Evolutionary conservation across 2,888 invertebrate genomes (phyloP).

Genomic region (Drosophila rubida): DNA sequence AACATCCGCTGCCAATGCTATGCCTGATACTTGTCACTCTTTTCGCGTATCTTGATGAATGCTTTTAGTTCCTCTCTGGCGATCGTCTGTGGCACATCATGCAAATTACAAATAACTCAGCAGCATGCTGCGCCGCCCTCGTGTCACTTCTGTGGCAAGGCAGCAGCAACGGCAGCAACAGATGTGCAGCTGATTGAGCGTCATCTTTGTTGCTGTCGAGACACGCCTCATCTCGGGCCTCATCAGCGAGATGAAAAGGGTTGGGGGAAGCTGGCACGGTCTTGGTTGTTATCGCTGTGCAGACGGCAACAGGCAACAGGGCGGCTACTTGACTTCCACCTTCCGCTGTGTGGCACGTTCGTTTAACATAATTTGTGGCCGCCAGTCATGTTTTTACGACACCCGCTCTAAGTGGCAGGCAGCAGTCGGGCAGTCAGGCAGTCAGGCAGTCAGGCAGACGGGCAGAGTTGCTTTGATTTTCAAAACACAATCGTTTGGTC

Average conservation of each 20-base stretch:
- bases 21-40: constrained; percentile 18
- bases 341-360: constrained; percentile 62
- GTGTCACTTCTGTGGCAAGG: constrained; percentile 62
- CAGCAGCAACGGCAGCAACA: constrained; percentile 56
- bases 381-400: constrained; percentile 70
- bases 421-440: too few species aligned
- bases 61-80: neutral
- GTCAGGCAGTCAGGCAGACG: too few species aligned
- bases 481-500: constrained; percentile 29
- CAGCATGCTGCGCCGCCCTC: constrained; percentile 52
- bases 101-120: constrained; percentile 51
- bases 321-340: constrained; percentile 72
- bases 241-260: constrained; percentile 40
- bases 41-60: neutral
- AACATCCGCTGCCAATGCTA: neutral
- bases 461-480: constrained; percentile 47
- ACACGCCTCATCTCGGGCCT: constrained; percentile 57
- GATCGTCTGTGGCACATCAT: constrained; percentile 16
- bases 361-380: constrained; percentile 75
- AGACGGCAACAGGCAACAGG: constrained; percentile 19
- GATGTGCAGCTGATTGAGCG: constrained; percentile 71
- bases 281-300: constrained; percentile 28
- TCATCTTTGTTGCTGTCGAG: constrained; percentile 54
- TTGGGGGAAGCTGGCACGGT: neutral
- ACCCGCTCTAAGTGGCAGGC: constrained; percentile 62